These are phyloP conservation scores for Brevimyrus niger DNA, from an alignment of 2,113 vertebrate genomes.

Conservation along the genomic window DNA sequence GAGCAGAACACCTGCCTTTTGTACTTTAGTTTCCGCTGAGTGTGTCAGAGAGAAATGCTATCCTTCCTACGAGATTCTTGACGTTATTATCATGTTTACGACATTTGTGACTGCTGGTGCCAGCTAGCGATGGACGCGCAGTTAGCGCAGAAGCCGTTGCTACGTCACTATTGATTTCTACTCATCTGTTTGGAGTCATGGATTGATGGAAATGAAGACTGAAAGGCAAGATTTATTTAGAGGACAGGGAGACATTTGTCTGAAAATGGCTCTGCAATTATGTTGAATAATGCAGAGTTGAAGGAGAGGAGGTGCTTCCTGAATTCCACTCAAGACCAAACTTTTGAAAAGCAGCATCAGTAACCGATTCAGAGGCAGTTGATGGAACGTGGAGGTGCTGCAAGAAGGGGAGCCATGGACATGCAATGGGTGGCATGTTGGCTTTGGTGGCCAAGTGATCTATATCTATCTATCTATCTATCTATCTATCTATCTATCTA, in stretches of 20 bases:
- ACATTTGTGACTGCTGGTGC: not conserved
- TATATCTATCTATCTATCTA: not conserved
- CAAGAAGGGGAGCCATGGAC: not conserved
- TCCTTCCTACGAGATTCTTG: not conserved
- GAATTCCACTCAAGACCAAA: not conserved
- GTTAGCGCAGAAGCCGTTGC: not conserved
- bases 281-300: not conserved
- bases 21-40: not conserved
- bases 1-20: conserved; percentile 8
- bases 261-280: not conserved
- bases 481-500: not conserved
- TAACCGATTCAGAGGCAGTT: not conserved
- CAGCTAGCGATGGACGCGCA: not conserved
- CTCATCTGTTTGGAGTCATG: not conserved
- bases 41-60: not conserved
- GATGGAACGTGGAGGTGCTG: not conserved
- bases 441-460: too few species aligned
- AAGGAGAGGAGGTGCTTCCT: not conserved
- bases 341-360: not conserved
- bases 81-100: not conserved
- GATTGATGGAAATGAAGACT: not conserved
- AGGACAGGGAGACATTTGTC: not conserved
- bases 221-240: not conserved
- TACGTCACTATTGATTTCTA: not conserved
- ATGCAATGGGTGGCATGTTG: too few species aligned